phyloP scores from a whole-genome alignment of 2,113 vertebrate genomes.

The Orientallactaga bullata region DNA sequence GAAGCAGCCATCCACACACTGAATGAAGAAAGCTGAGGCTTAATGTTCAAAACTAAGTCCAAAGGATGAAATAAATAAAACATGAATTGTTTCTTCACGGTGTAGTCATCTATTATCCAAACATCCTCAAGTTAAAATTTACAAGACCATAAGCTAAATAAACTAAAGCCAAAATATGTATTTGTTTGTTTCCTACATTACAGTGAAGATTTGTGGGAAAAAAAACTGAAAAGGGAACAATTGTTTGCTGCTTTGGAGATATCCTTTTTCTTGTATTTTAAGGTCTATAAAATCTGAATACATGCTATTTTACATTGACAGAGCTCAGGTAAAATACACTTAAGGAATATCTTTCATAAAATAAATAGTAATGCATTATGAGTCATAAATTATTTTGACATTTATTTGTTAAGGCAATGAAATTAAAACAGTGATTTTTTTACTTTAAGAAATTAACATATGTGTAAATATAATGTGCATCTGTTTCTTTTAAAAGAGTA shows the following conservation, averaged over 20 bases:
- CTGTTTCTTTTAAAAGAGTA: constrained; percentile 7
- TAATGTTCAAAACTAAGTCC: constrained; percentile 32
- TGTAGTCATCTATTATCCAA: not conserved
- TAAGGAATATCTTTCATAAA: not conserved
- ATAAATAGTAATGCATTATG: not conserved
- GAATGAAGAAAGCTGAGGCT: not conserved
- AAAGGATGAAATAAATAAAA: constrained; percentile 37
- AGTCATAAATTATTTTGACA: constrained; percentile 3
- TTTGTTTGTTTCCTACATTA: constrained; percentile 13
- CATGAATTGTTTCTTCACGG: constrained; percentile 7
- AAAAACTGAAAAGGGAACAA: not conserved
- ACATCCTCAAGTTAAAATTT: constrained; percentile 20
- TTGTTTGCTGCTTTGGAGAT: not conserved
- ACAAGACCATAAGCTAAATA: not conserved
- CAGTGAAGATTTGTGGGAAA: not conserved
- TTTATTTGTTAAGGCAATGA: constrained; percentile 20
- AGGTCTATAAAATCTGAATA: constrained; percentile 31
- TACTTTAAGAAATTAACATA: constrained; percentile 37
- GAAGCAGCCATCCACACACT: not conserved
- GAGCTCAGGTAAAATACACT: constrained; percentile 4
- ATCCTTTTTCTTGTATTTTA: not conserved
- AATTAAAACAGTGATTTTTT: not conserved
- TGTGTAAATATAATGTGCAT: not conserved
- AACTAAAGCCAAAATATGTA: constrained; percentile 13
- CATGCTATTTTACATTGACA: not conserved